Base-by-base conservation (phyloP, 2,113 vertebrate species). In the Mesitornis unicolor region DNA sequence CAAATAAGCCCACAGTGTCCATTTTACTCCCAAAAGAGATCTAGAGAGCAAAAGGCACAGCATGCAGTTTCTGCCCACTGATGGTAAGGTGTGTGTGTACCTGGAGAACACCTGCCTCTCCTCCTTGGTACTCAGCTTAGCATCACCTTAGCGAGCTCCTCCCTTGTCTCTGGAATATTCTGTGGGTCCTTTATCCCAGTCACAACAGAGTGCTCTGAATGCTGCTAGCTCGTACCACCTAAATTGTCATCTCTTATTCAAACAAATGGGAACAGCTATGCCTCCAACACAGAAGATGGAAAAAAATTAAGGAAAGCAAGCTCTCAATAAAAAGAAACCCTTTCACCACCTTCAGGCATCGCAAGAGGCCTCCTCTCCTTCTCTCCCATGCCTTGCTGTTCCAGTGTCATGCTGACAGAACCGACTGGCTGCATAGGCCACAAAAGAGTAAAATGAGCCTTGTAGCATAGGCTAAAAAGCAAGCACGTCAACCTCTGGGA, bases 31-130 rank as follows among this genome's bases (percentile, higher is more conserved):
- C 13, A 8, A 36, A 75, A 53, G 4, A n/a, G 25, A 78, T 10
- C 15, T 25, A 25, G 33, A 79, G 38, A 43, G 36, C 15, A 13
- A 31, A 42, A 59, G 29, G 24, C 45, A 69, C 13, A 84, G 54
- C 19, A 28, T 7, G 50, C 47, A 36, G 18, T 22, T 70, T 53
- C 57, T 76, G 61, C 51, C 12, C 43, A 21, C 57, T 31, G 53
- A n/a, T 26, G 17, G 38, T 13, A 48, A 0, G 16, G 26, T 21
- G 35, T 3, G 3, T 2, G 11, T 57, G 36, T 21, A 42, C 22
- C 47, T 45, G 43, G 48, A 65, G 15, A 84, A 74, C 19, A 67
- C 13, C 19, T 3, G 5, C 19, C 28, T 19, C 11, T 81, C 43
- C 20, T 63, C 28, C 25, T 36, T 42, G 12, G 21, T 16, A 29